Conservation (phyloP, 2,113 vertebrate genomes). For the Ceuthmochares aereus region DNA sequence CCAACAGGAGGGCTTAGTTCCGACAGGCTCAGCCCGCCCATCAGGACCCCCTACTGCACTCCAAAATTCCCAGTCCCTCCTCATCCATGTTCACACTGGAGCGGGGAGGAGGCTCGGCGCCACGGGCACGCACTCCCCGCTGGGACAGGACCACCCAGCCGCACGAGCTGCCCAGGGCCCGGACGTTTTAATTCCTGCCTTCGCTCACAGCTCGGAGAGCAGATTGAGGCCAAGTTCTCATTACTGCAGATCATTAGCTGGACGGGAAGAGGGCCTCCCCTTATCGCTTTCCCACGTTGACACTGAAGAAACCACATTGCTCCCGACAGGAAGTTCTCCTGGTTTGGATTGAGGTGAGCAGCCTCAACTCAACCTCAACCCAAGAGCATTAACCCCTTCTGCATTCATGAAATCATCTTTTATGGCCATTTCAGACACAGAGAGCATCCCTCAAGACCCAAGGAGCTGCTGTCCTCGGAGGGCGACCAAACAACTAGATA, state of each 20-base stretch:
- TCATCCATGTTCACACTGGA: fast-evolving
- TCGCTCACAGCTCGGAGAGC: background rate
- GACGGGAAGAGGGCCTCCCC: background rate
- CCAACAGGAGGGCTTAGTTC: background rate
- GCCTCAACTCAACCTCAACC: background rate
- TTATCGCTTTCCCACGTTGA: background rate
- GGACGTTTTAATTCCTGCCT: background rate
- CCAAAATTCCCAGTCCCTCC: background rate
- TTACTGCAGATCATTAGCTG: background rate
- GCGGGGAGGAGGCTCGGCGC: background rate
- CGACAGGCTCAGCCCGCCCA: background rate
- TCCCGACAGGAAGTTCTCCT: fast-evolving
- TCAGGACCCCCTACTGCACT: fast-evolving
- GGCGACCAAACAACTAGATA: background rate
- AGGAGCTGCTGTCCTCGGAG: background rate
- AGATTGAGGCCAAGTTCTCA: slow-evolving; percentile 13
- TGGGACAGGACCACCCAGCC: background rate
- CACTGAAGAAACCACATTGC: background rate
- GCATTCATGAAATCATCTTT: background rate
- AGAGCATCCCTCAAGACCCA: background rate
- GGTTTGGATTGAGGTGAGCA: background rate
- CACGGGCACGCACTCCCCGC: background rate
- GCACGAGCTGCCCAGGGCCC: background rate
- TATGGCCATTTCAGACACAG: background rate
- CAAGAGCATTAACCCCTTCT: background rate